Percentiles rank a stretch among this genome's conserved stretches.
phyloP scores from a whole-genome alignment of 2,888 invertebrate species.

The Heliconius cydno region DNA sequence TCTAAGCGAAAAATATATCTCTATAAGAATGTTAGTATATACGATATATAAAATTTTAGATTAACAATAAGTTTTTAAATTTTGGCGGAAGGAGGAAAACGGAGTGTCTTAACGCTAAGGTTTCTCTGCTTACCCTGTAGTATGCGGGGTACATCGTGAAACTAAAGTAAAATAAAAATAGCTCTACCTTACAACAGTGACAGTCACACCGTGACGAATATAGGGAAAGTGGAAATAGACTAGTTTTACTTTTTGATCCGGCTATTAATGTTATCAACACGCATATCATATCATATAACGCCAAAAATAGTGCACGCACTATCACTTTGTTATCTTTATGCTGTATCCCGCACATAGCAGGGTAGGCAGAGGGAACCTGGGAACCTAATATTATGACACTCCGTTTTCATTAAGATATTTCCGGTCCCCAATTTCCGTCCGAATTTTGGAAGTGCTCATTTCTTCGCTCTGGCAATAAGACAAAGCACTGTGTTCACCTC shows the following conservation, averaged over 20 bases:
- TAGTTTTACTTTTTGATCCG: conserved; percentile 2
- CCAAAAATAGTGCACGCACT: too few relatives aligned
- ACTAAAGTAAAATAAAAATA: not conserved
- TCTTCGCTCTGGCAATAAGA: too few relatives aligned
- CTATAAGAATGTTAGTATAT: not conserved
- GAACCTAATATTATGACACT: not conserved
- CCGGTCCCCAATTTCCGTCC: not conserved
- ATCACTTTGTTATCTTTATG: not conserved
- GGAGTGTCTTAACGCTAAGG: too few relatives aligned
- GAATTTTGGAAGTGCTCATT: not conserved
- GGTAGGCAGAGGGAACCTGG: not conserved
- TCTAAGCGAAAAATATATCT: not conserved
- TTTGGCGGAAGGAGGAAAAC: too few relatives aligned
- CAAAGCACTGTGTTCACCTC: too few relatives aligned
- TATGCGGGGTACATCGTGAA: too few relatives aligned
- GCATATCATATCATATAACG: too few relatives aligned
- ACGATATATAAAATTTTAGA: too few relatives aligned
- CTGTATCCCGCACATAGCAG: not conserved
- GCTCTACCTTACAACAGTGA: not conserved
- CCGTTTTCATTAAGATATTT: not conserved
- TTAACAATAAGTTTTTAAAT: too few relatives aligned
- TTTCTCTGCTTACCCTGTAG: too few relatives aligned
- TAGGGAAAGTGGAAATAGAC: not conserved
- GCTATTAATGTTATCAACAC: not conserved
- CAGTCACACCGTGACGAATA: not conserved